phyloP scores from a whole-genome alignment of 2,797 vertebrate genomes.

The Notamacropus eugenii region DNA sequence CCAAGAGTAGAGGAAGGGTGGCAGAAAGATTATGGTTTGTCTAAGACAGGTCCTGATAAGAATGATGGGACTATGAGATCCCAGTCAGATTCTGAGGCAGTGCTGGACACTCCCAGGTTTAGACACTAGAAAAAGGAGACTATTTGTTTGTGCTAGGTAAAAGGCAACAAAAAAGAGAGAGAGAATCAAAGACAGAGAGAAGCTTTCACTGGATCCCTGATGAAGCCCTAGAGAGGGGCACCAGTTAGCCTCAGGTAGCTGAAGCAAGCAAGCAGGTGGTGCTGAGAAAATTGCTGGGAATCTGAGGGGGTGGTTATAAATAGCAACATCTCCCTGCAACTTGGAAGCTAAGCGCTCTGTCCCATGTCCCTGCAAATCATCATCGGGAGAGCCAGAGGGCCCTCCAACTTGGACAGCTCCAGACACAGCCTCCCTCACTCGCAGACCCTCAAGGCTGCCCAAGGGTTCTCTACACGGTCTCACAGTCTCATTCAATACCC shows the following conservation, averaged over 20 bases:
- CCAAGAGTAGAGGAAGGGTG: not conserved
- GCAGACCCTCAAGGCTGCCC: not conserved
- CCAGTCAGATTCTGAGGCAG: not conserved
- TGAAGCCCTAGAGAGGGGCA: not conserved
- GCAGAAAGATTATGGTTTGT: not conserved
- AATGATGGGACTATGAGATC: not conserved
- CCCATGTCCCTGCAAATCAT: not conserved
- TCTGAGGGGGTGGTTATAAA: not conserved
- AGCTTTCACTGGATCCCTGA: not conserved
- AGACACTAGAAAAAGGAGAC: not conserved
- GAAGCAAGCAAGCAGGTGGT: not conserved
- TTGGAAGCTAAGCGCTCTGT: not conserved
- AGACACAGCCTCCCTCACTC: not conserved
- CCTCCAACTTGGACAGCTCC: not conserved
- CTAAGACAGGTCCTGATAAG: not conserved
- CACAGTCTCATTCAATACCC: not conserved
- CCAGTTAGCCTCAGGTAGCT: not conserved
- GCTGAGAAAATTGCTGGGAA: not conserved
- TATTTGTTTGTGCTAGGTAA: not conserved
- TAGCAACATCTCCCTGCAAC: not conserved
- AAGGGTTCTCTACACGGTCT: not conserved
- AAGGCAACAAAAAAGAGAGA: not conserved
- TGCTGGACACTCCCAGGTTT: not conserved
- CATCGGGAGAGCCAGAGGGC: not conserved
- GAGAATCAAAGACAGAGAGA: not conserved